Evolutionary conservation across 1,140 invertebrate species (phyloP).

Genomic region (Grapholita molesta): DNA sequence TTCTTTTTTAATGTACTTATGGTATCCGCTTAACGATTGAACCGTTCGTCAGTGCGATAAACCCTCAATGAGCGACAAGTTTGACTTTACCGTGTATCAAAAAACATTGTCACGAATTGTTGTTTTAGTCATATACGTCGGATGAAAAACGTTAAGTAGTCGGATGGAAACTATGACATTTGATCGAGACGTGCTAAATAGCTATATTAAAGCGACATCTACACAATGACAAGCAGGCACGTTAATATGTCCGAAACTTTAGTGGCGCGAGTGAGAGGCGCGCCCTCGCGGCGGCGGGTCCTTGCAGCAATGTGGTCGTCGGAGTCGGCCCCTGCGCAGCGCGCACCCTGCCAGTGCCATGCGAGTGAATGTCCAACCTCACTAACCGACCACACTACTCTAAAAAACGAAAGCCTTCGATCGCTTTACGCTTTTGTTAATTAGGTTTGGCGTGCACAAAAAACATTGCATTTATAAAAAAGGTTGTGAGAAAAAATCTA

Average conservation of each 20-base stretch:
- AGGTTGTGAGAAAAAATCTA: background rate
- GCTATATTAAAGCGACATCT: too few relatives aligned
- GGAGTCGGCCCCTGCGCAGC: conserved; percentile 49
- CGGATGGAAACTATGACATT: too few relatives aligned
- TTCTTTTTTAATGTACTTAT: conserved; percentile 43
- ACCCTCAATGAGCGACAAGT: background rate
- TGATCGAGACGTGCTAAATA: too few relatives aligned
- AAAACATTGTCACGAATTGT: background rate
- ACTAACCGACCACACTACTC: conserved; percentile 18
- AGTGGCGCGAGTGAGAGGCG: conserved; percentile 67
- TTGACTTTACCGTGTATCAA: background rate
- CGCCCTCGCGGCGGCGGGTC: conserved; percentile 60
- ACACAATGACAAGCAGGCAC: conserved; percentile 35
- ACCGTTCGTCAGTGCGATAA: conserved; percentile 21
- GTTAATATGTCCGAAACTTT: conserved; percentile 55
- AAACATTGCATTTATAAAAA: background rate
- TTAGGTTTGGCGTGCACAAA: background rate
- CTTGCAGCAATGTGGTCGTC: conserved; percentile 53
- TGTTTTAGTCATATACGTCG: background rate
- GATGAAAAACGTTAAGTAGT: too few relatives aligned
- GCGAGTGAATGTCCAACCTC: conserved; percentile 56
- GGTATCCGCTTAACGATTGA: conserved; percentile 48
- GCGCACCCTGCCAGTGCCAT: conserved; percentile 37
- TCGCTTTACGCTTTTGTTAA: background rate
- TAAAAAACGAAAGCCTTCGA: background rate